A percentile compares a stretch with the other conserved stretches of the same genome.
Evolutionary conservation across 2,888 invertebrate genomes (phyloP).

Genomic region (Odontomyia ornata): DNA sequence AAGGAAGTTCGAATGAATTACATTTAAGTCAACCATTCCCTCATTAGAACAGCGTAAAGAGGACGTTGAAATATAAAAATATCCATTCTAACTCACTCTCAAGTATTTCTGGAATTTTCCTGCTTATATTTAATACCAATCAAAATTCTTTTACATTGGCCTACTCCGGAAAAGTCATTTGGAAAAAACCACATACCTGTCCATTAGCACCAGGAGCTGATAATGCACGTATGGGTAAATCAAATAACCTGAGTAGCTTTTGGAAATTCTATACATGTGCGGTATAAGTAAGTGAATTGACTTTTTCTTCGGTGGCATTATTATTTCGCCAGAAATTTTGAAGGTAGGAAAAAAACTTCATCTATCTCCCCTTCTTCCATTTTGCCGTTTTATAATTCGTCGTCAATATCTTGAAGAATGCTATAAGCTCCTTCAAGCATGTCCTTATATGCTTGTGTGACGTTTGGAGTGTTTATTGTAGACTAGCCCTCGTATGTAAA

Average conservation of each 20-base stretch:
- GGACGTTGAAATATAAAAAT: too few relatives aligned
- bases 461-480: background rate
- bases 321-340: background rate
- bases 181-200: background rate
- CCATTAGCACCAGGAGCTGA: conserved; percentile 9
- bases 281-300: conserved; percentile 14
- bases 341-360: background rate
- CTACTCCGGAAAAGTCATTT: too few relatives aligned
- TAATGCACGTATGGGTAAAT: background rate
- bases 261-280: background rate
- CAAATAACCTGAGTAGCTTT: conserved; percentile 10
- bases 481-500: background rate
- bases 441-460: background rate
- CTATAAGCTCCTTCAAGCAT: background rate
- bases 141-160: too few relatives aligned
- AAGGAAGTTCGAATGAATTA: too few relatives aligned
- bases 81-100: too few relatives aligned
- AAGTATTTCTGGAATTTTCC: too few relatives aligned
- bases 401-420: background rate
- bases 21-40: too few relatives aligned
- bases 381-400: too few relatives aligned
- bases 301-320: background rate
- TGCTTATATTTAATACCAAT: background rate
- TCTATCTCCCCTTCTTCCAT: background rate
- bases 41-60: too few relatives aligned